Base-by-base conservation (phyloP, 2,113 vertebrate genomes). In the Cromileptes altivelis region DNA sequence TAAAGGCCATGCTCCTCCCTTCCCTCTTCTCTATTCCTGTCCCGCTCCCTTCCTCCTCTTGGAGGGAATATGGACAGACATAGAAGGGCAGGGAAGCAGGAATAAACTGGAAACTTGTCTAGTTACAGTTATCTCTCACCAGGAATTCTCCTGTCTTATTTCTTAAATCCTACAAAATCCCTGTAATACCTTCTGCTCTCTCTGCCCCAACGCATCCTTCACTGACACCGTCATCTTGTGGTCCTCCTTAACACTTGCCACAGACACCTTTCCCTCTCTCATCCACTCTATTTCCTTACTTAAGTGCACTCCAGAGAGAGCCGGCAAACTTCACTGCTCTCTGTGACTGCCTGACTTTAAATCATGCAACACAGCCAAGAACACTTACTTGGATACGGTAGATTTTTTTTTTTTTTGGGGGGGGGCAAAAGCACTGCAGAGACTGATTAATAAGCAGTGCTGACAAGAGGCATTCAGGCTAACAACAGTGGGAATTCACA, bases 151-250 rank as follows among this genome's bases (percentile, higher is more conserved):
- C 13, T 13, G 53, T 77, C 53, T 72, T 27, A 11, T 77, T 68
- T 69, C 17, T 6, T 52, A 78, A 85, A 76, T 76, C 80, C 69
- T 33, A 15, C n/a, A 52, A 81, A 82, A 74, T 75, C 75, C 69
- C 21, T 63, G 15, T 37, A 84, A 80, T 19, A 62, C 68, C 33
- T 37, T 60, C 14, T 18, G 17, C 47, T 40, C 64, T 19, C 65
- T 71, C 57, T 40, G 81, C 58, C 49, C 49, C 14, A 14, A 56
- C 8, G 49, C 40, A 37, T 23, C 47, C 60, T 58, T 76, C 1
- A 3, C 49, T 53, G 27, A 75, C 55, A 30, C 75, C 15, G 19
- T 21, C 45, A 40, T 67, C 64, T 65, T 45, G 18, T 3, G 23
- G 47, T 73, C 25, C 53, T 61, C 56, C 69, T 82, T 45, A 80